phyloP scores from a whole-genome alignment of 2,888 invertebrate genomes.

The Zonitis immaculata region DNA sequence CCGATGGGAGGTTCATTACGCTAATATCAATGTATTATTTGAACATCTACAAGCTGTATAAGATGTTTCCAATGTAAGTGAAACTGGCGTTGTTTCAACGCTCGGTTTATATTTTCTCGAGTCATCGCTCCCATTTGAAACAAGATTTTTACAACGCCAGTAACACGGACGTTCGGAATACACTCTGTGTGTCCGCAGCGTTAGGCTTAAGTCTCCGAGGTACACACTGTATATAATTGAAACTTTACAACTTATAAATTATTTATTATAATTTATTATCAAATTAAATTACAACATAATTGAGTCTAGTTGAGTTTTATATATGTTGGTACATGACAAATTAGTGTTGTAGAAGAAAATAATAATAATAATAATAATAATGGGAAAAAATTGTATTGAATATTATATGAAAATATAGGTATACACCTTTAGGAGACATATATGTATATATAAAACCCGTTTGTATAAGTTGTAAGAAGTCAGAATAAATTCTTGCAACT shows the following conservation, averaged over 20 bases:
- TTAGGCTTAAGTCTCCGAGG: no score
- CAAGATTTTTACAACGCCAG: no score
- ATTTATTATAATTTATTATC: neutral
- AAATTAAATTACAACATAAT: neutral
- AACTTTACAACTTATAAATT: neutral
- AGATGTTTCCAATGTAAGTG: no score
- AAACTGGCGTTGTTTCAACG: no score
- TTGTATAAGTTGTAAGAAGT: conserved; percentile 18
- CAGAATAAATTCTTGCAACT: conserved; percentile 23
- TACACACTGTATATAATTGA: no score
- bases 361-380: conserved; percentile 2
- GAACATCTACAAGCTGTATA: no score
- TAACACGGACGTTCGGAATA: no score
- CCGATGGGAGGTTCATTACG: no score
- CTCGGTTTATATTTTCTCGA: no score
- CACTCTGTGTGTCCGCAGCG: no score
- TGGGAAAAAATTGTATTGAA: conserved; percentile 8
- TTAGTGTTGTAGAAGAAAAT: neutral
- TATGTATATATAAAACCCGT: conserved; percentile 22
- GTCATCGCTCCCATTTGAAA: no score
- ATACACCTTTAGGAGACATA: conserved; percentile 25
- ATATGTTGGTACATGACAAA: neutral
- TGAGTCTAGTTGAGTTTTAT: neutral
- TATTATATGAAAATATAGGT: conserved; percentile 26
- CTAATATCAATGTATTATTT: no score